Evolutionary conservation across 2,113 vertebrate species (phyloP).

Genomic region (Mirza zaza): DNA sequence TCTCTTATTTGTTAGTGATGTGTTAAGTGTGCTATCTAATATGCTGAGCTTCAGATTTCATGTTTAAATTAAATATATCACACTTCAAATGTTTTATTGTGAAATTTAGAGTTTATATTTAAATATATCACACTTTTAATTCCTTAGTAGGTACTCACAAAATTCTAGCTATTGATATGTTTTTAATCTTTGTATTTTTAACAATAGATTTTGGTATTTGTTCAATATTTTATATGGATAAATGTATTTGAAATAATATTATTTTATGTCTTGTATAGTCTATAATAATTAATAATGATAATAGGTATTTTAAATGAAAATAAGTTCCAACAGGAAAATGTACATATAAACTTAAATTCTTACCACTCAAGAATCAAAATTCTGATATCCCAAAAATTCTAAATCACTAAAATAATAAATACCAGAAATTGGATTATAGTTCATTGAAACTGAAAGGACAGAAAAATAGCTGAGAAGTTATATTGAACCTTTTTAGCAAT

Average conservation of each 20-base stretch:
- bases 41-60: neutral
- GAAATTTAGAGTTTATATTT: neutral
- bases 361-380: neutral
- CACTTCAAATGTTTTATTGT: neutral
- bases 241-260: neutral
- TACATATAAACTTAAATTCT: neutral
- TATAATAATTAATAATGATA: neutral
- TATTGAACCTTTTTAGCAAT: neutral
- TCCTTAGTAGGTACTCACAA: neutral
- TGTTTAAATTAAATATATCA: neutral
- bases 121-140: neutral
- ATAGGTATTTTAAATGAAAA: neutral
- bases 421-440: neutral
- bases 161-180: neutral
- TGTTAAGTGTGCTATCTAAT: neutral
- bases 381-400: neutral
- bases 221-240: neutral
- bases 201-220: neutral
- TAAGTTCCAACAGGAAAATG: neutral
- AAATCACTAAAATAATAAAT: neutral
- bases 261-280: neutral
- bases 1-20: neutral
- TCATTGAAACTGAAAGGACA: neutral
- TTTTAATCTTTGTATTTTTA: neutral
- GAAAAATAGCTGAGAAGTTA: neutral